Conservation (phyloP, 2,113 vertebrate species). For the Thinocorus orbignyianus region DNA sequence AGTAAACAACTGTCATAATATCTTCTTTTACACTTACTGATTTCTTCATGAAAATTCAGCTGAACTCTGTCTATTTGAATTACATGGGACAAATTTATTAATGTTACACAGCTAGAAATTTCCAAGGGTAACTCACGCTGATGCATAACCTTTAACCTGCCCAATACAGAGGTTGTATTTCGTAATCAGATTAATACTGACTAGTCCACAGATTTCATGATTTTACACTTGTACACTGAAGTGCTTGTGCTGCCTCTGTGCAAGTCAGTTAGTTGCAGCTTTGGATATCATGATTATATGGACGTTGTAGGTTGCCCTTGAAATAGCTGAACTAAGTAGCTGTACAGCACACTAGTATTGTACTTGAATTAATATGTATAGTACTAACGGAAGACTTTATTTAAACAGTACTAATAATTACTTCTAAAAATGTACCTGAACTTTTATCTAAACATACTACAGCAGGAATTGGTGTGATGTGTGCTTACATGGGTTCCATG, state of each 20-base stretch:
- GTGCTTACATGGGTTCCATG: background rate
- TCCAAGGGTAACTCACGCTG: background rate
- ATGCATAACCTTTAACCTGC: background rate
- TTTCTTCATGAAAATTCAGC: background rate
- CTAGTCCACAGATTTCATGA: background rate
- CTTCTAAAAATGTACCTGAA: background rate
- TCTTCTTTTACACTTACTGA: background rate
- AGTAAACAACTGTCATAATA: background rate
- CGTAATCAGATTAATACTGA: background rate
- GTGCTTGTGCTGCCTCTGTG: background rate
- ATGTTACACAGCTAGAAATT: background rate
- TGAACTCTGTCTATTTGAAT: background rate
- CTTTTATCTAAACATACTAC: background rate
- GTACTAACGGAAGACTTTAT: background rate
- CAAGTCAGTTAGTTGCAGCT: background rate
- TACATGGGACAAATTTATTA: background rate
- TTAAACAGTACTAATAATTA: background rate
- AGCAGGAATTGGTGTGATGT: background rate
- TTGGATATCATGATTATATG: background rate
- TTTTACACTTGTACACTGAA: background rate
- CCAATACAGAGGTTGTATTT: background rate
- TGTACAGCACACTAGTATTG: no score
- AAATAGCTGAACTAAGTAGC: background rate
- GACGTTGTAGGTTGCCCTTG: background rate
- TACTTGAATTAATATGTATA: no score